phyloP scores from a whole-genome alignment of 2,797 vertebrate species.

The Glossophaga mutica region DNA sequence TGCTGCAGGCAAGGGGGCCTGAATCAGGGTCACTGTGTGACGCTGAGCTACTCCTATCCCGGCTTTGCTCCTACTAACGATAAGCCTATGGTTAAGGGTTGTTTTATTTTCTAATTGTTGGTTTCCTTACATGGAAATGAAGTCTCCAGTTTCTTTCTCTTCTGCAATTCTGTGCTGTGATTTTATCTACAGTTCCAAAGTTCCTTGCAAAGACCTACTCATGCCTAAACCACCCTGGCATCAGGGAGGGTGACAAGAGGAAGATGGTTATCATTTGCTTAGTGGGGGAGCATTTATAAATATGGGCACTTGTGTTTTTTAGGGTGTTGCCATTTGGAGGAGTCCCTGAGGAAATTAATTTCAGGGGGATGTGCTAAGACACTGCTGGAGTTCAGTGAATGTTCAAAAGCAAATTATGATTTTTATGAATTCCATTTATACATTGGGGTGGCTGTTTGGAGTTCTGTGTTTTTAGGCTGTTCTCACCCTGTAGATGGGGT shows the following conservation, averaged over 20 bases:
- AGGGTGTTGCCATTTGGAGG: background rate
- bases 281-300: background rate
- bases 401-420: constrained; percentile 29
- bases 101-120: background rate
- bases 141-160: background rate
- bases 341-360: background rate
- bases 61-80: background rate
- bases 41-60: background rate
- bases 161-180: constrained; percentile 14
- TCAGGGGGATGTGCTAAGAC: background rate
- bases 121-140: background rate
- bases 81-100: background rate
- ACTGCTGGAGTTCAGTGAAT: background rate
- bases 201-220: background rate
- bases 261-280: background rate
- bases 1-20: background rate
- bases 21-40: background rate
- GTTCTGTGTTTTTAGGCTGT: constrained; percentile 44
- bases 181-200: background rate
- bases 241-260: background rate
- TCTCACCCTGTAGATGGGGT: constrained; percentile 48
- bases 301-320: background rate
- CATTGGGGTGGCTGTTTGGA: constrained; percentile 11
- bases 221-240: background rate
- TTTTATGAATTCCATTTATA: constrained; percentile 51